Conservation (phyloP, 2,797 vertebrate species). For the Sebastes iracundus region DNA sequence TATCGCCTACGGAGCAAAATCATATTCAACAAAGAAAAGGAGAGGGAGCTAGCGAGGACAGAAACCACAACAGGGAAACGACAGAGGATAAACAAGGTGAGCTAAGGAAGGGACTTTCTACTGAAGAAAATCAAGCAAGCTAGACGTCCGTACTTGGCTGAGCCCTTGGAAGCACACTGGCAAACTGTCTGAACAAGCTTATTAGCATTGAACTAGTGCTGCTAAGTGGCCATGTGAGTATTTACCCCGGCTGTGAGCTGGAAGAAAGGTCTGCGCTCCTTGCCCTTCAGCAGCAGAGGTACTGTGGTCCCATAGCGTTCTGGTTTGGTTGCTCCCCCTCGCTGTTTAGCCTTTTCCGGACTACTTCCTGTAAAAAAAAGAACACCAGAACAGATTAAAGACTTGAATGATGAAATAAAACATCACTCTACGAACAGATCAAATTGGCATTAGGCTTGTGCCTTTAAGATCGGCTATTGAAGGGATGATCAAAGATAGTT, state of each 20-base stretch:
- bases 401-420: background rate
- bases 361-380: conserved; percentile 71
- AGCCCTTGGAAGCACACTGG: conserved; percentile 18
- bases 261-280: conserved; percentile 70
- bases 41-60: background rate
- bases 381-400: conserved; percentile 29
- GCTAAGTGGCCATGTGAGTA: conserved; percentile 40
- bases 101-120: conserved; percentile 32
- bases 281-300: conserved; percentile 77
- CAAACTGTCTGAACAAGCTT: conserved; percentile 15
- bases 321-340: conserved; percentile 27
- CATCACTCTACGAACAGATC: background rate
- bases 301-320: conserved; percentile 70
- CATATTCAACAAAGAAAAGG: conserved; percentile 42
- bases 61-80: conserved; percentile 36
- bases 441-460: background rate
- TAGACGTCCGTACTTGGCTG: conserved; percentile 37
- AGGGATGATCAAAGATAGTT: background rate
- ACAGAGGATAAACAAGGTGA: conserved; percentile 34
- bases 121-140: conserved; percentile 25
- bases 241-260: conserved; percentile 77
- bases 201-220: conserved; percentile 24
- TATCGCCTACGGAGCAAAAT: conserved; percentile 18
- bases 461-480: background rate
- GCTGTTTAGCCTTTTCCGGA: conserved; percentile 32